phyloP scores from a whole-genome alignment of 2,888 invertebrate genomes.

The Dynastes maya region DNA sequence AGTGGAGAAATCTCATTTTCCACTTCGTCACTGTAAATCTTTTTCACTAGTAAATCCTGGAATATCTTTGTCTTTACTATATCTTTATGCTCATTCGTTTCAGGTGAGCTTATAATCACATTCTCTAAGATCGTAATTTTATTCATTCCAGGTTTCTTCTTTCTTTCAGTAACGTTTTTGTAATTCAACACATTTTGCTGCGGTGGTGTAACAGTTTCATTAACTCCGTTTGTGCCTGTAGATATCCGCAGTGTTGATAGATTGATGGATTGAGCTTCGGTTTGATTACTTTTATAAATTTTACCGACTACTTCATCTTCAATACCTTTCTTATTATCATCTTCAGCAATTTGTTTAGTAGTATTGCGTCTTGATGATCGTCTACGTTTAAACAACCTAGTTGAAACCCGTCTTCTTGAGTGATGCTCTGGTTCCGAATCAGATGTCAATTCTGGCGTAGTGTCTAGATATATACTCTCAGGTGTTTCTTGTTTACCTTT shows the following conservation, averaged over 20 bases:
- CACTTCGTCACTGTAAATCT: background rate
- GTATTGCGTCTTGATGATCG: background rate
- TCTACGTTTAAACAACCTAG: background rate
- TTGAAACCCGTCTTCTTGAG: background rate
- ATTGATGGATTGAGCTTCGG: slow-evolving; percentile 4
- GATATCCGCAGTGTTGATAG: slow-evolving; percentile 52
- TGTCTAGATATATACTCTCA: slow-evolving; percentile 30
- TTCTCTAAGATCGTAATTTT: slow-evolving; percentile 6
- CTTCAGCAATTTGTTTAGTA: background rate
- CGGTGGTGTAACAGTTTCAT: background rate
- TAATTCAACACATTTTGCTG: background rate
- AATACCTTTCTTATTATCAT: background rate
- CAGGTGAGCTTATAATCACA: background rate
- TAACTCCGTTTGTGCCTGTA: slow-evolving; percentile 27
- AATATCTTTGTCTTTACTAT: background rate
- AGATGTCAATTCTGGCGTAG: slow-evolving; percentile 51
- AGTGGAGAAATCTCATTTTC: background rate
- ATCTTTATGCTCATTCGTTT: background rate
- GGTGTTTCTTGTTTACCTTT: slow-evolving; percentile 6
- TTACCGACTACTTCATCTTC: background rate
- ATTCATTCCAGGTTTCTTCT: background rate
- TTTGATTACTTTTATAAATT: background rate
- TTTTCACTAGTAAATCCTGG: background rate
- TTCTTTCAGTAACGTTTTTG: slow-evolving; percentile 34
- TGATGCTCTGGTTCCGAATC: slow-evolving; percentile 54